Percentiles rank a stretch among this genome's conserved stretches.
phyloP scores from a whole-genome alignment of 2,113 vertebrate species.

The Lepisosteus osseus region DNA sequence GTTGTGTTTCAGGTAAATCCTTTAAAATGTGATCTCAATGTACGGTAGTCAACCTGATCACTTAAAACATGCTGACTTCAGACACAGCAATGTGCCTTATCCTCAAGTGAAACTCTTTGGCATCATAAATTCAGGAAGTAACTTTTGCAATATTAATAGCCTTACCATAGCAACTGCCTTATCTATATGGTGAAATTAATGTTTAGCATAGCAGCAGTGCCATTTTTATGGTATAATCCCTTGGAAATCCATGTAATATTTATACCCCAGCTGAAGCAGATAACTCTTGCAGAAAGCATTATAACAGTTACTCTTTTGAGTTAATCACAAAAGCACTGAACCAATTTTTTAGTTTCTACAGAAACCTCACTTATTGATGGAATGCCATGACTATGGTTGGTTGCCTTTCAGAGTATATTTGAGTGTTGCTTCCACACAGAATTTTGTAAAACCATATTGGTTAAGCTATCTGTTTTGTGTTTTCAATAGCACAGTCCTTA shows the following conservation, averaged over 20 bases:
- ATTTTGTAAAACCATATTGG: background rate
- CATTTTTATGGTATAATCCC: background rate
- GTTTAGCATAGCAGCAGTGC: background rate
- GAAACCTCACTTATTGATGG: background rate
- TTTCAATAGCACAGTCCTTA: no score
- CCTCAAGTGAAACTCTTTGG: background rate
- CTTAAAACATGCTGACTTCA: background rate
- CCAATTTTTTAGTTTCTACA: background rate
- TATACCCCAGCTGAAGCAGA: background rate
- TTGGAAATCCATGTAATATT: background rate
- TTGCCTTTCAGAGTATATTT: background rate
- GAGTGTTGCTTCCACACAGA: background rate
- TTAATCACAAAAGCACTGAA: background rate
- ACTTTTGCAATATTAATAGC: background rate
- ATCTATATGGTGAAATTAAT: background rate
- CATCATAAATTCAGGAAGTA: background rate
- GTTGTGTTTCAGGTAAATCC: background rate
- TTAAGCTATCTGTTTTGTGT: background rate
- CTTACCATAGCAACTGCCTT: background rate
- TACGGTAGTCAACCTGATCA: background rate
- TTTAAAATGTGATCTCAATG: background rate
- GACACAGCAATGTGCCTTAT: background rate
- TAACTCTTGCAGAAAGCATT: background rate
- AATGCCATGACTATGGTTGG: background rate
- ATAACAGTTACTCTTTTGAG: background rate